Base-by-base conservation (phyloP, 1,140 invertebrate genomes). In the Drosophila ambigua region DNA sequence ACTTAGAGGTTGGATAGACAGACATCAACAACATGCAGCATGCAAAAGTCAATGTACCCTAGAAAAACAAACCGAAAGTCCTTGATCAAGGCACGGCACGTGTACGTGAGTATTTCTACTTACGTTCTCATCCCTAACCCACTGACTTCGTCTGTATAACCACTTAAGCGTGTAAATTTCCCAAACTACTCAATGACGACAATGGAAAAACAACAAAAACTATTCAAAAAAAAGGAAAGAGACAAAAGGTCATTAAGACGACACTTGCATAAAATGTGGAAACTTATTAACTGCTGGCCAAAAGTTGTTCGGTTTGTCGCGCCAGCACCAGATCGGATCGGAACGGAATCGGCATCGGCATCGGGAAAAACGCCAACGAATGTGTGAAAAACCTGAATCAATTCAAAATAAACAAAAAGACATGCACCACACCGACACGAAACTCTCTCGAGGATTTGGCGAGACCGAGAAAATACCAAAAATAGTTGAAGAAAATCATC, bases 181-280 rank as follows among this genome's bases (percentile, higher is more conserved):
- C 78, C 73, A 75, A 66, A 75, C 64, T 69, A 69, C 66, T 69
- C 66, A 69, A 58, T 69, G 66, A 69, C 66, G 66, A 68, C 53
- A 28, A 44, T 46, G 41, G 60, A 45, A 59, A 68, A 58, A 52
- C 46, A 66, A 60, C 31, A 35, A 11, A 9, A 35, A 35, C 31
- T 59, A 54, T 49, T 39, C 8, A 48, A 5, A 31, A 16, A 45
- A 15, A 63, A 72, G 55, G 20, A 20, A 20, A 51, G 68, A 73
- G 74, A 77, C 74, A 73, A 11, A 39, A 48, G 49, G 26, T 41
- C 58, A 68, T 65, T 62, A 35, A 26, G 49, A 71, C 66, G 65
- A 76, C 82, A 85, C 82, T 85, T 85, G 82, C 82, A 85, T 87
- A 85, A 85, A 85, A 85, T 85, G 83, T 85, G 78, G 82, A 82